A percentile compares a stretch with the other conserved stretches of the same genome.
These are phyloP conservation scores for Pristionchus maxplancki DNA, from an alignment of 2,888 invertebrate genomes.

Conservation along the genomic window DNA sequence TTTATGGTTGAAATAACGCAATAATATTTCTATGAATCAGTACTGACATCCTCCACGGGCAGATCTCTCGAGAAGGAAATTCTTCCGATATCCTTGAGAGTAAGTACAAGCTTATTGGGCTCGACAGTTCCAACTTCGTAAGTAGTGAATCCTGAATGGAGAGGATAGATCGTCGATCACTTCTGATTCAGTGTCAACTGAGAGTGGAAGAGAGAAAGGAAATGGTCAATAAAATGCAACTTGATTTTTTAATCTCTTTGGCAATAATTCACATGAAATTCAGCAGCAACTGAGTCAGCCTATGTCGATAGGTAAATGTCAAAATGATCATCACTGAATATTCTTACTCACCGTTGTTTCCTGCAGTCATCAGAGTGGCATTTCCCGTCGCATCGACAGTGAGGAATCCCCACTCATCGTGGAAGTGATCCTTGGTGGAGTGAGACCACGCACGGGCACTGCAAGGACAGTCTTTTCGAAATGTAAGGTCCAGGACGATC, in stretches of 20 bases:
- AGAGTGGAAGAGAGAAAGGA: not conserved
- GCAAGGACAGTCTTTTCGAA: not conserved
- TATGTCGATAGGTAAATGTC: not conserved
- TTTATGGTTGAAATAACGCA: not conserved
- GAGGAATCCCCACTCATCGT: slow-evolving; percentile 78
- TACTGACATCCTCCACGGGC: slow-evolving; percentile 77
- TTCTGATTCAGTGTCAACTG: not conserved
- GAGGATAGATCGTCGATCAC: not conserved
- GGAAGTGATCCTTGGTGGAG: slow-evolving; percentile 78
- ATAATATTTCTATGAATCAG: not conserved
- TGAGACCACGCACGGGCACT: slow-evolving; percentile 78
- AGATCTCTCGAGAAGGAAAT: slow-evolving; percentile 78
- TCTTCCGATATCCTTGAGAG: slow-evolving; percentile 77
- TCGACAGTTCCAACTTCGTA: slow-evolving; percentile 77
- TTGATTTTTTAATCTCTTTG: not conserved
- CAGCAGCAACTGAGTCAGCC: not conserved
- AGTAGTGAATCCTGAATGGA: slow-evolving; percentile 76
- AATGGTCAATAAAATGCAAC: not conserved
- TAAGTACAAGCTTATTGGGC: slow-evolving; percentile 73
- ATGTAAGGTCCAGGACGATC: not conserved
- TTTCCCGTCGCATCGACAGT: slow-evolving; percentile 76
- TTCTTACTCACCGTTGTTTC: slow-evolving; percentile 76
- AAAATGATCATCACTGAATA: too few relatives aligned
- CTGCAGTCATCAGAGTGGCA: slow-evolving; percentile 77
- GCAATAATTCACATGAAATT: slow-evolving; percentile 37